These are phyloP conservation scores for Xylota segnis DNA, from an alignment of 2,888 invertebrate species.

Conservation along the genomic window DNA sequence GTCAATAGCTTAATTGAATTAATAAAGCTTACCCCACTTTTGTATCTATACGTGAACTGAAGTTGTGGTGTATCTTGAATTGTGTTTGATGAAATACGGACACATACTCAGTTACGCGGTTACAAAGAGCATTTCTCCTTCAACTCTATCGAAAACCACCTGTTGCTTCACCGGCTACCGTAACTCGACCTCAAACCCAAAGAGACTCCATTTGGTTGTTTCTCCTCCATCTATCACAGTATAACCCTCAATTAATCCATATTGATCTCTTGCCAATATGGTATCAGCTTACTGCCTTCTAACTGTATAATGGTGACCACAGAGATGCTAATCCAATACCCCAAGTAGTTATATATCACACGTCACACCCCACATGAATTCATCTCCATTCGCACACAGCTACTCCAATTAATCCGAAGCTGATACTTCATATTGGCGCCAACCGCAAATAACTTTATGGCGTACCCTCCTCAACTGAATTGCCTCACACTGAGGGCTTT, in stretches of 20 bases:
- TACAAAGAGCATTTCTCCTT: constrained; percentile 6
- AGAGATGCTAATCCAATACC: constrained; percentile 5
- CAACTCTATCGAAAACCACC: constrained; percentile 24
- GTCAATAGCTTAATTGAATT: not conserved
- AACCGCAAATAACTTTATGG: constrained; percentile 50
- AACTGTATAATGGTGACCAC: constrained; percentile 46
- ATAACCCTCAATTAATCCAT: constrained; percentile 34
- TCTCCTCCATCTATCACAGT: constrained; percentile 5
- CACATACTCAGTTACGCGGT: not conserved
- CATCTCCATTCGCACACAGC: not conserved
- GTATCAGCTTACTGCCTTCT: constrained; percentile 24
- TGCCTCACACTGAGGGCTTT: not conserved
- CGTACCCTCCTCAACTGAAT: not conserved
- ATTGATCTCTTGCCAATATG: constrained; percentile 8
- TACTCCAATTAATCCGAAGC: constrained; percentile 7
- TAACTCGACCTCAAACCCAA: constrained; percentile 34
- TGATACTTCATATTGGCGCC: constrained; percentile 48
- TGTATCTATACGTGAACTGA: not conserved
- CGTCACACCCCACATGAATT: constrained; percentile 9
- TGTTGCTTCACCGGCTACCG: constrained; percentile 44
- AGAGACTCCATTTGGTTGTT: constrained; percentile 1
- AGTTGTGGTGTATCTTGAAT: not conserved
- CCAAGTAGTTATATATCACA: not conserved
- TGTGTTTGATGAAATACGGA: not conserved
- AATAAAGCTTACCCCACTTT: not conserved